Conservation (phyloP, 2,888 invertebrate species). For the Nebria salina region DNA sequence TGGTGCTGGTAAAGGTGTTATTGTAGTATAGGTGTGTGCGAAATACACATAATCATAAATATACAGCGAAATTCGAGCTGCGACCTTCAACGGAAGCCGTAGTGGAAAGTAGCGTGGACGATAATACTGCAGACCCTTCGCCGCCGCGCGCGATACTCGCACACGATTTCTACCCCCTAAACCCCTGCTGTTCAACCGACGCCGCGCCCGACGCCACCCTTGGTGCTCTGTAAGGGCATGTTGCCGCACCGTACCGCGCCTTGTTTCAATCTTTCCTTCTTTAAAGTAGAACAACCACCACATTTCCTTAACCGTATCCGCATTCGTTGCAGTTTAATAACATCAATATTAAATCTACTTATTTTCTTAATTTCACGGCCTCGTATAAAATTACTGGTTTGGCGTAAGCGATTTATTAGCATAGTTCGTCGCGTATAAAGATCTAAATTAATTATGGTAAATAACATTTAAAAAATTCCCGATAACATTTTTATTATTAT, state of each 20-base stretch:
- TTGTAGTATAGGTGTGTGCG: constrained; percentile 11
- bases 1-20: constrained; percentile 26
- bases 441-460: no score
- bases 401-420: no score
- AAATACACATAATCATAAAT: constrained; percentile 31
- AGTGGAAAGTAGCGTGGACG: constrained; percentile 15
- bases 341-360: not conserved
- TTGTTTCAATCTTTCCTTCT: constrained; percentile 2
- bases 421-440: no score
- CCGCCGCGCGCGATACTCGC: constrained; percentile 10
- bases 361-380: not conserved
- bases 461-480: no score
- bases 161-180: not conserved
- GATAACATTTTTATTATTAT: no score
- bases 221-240: constrained; percentile 8
- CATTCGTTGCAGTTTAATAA: not conserved
- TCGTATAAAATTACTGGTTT: not conserved
- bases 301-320: not conserved
- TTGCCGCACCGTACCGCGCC: constrained; percentile 9
- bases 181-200: constrained; percentile 5
- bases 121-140: constrained; percentile 13
- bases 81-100: constrained; percentile 21
- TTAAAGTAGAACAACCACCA: constrained; percentile 10
- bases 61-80: constrained; percentile 27
- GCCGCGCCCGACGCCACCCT: constrained; percentile 20